Percentiles rank a stretch among this genome's conserved stretches.
Conservation (phyloP, 2,113 vertebrate species). For the Drymodes brunneopygia region DNA sequence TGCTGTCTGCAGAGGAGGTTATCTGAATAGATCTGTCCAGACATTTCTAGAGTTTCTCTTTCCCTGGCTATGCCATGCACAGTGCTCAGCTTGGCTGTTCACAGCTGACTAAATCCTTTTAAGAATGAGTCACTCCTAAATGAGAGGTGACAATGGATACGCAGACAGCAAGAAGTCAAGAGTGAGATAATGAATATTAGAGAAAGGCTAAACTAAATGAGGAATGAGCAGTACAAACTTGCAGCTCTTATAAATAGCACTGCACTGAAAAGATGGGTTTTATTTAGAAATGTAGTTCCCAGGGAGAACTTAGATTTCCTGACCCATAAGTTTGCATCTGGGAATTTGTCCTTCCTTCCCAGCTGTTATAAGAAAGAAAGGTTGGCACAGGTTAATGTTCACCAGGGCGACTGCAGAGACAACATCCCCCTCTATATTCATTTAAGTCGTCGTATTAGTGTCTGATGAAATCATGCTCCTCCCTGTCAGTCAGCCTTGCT, state of each 20-base stretch:
- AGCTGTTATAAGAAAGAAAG: neutral
- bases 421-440: neutral
- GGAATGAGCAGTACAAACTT: neutral
- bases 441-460: neutral
- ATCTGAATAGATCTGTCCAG: constrained; percentile 15
- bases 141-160: constrained; percentile 47
- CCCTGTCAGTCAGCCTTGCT: neutral
- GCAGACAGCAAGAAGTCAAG: constrained; percentile 17
- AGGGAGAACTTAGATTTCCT: neutral
- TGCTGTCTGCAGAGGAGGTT: neutral
- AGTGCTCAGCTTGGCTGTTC: constrained; percentile 9
- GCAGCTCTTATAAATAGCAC: constrained; percentile 8
- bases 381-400: neutral
- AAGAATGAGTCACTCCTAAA: constrained; percentile 43
- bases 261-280: neutral
- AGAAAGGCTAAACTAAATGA: constrained; percentile 16
- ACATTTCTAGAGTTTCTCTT: neutral
- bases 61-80: neutral
- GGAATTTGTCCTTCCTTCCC: neutral
- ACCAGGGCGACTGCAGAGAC: neutral
- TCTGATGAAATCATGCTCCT: neutral
- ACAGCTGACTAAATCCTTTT: constrained; percentile 58
- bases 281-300: constrained; percentile 18
- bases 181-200: constrained; percentile 38
- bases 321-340: neutral